Conservation (phyloP, 2,113 vertebrate genomes). For the Bombycilla garrulus region DNA sequence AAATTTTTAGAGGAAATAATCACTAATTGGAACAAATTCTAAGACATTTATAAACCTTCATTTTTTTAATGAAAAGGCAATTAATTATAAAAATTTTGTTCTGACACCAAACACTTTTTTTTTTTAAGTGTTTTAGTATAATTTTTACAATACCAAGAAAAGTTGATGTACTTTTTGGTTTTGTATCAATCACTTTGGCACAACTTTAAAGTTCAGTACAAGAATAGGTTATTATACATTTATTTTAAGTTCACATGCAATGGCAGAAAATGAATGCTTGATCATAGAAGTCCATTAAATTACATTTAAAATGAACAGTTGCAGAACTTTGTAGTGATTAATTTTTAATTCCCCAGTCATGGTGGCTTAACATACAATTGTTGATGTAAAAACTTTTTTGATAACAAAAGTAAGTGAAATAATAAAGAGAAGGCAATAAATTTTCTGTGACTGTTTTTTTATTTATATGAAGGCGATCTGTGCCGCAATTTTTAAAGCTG, state of each 20-base stretch:
- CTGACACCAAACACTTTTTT: not conserved
- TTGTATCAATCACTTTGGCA: not conserved
- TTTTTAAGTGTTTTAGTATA: not conserved
- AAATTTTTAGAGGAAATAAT: not conserved
- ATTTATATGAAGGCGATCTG: not conserved
- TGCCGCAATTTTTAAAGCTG: not conserved
- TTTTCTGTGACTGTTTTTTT: not conserved
- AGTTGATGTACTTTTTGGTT: not conserved
- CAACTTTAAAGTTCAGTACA: not conserved
- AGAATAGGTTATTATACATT: not conserved
- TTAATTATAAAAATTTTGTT: not conserved
- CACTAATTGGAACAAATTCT: not conserved
- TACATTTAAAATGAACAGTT: not conserved
- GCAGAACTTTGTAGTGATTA: not conserved
- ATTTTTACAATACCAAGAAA: not conserved
- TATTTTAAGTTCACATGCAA: not conserved
- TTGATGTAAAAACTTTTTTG: not conserved
- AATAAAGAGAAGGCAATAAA: not conserved
- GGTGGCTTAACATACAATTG: not conserved
- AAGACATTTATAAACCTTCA: not conserved
- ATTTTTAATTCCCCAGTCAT: constrained; percentile 17
- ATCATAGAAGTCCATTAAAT: not conserved
- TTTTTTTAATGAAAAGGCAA: not conserved
- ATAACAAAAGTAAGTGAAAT: not conserved
- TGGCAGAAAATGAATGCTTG: not conserved